Evolutionary conservation across 2,113 vertebrate genomes (phyloP).

Genomic region (Nanorana parkeri): DNA sequence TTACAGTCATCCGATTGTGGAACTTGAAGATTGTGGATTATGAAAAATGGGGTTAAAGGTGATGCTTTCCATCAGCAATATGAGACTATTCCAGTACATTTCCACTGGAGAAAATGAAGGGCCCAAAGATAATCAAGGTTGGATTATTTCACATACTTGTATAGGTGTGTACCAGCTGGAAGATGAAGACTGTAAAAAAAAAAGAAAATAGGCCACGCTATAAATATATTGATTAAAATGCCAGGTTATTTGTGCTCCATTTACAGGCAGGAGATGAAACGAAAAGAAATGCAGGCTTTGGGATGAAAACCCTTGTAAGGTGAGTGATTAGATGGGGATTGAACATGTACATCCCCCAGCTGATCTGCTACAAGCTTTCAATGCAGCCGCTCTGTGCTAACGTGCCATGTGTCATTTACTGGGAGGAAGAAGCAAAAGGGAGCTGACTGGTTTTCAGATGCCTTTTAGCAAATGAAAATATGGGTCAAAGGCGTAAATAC

Average conservation of each 20-base stretch:
- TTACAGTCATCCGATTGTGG: no score
- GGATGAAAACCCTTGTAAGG: conserved; percentile 47
- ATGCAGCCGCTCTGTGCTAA: neutral
- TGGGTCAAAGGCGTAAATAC: neutral
- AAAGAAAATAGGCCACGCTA: conserved; percentile 43
- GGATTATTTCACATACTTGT: conserved; percentile 21
- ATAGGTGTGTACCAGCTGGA: conserved; percentile 20
- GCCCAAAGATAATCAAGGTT: neutral
- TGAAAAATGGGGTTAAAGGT: no score
- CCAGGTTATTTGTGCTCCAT: conserved; percentile 42
- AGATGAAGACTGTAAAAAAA: conserved; percentile 2
- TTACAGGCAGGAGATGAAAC: conserved; percentile 50
- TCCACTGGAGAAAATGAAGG: no score
- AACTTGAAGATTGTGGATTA: no score
- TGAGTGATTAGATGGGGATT: conserved; percentile 53
- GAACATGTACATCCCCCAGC: conserved; percentile 33
- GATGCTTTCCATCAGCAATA: no score
- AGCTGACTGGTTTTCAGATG: neutral
- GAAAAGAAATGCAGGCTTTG: conserved; percentile 30
- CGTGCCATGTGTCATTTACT: conserved; percentile 31
- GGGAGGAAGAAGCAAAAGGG: neutral
- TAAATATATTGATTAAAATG: conserved; percentile 52
- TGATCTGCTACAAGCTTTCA: conserved; percentile 24
- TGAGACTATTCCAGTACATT: no score
- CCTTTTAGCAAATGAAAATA: conserved; percentile 12